Conservation (phyloP, 2,113 vertebrate species). For the Stigmatopora argus region DNA sequence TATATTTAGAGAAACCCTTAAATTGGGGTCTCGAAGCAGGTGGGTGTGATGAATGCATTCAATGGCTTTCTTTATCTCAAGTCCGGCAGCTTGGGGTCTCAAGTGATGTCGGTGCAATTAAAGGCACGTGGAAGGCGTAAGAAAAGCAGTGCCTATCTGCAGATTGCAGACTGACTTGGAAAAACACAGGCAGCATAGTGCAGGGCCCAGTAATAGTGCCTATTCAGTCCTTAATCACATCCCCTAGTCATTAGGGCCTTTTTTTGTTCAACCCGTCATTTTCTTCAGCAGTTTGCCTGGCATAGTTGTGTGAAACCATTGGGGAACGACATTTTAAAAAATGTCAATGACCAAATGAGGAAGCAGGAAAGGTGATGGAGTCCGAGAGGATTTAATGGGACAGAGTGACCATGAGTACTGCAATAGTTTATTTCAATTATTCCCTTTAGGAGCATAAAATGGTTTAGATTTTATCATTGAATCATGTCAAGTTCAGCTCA, state of each 20-base stretch:
- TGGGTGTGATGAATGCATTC: constrained; percentile 56
- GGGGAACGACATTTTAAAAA: constrained; percentile 44
- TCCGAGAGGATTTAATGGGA: constrained; percentile 31
- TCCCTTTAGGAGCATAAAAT: constrained; percentile 15
- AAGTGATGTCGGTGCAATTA: constrained; percentile 57
- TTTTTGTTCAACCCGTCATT: constrained; percentile 55
- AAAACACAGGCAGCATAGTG: constrained; percentile 23
- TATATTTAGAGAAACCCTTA: constrained; percentile 50
- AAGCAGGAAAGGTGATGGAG: constrained; percentile 25
- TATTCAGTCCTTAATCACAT: constrained; percentile 66
- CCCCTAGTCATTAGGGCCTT: constrained; percentile 58
- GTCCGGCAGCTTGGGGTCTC: constrained; percentile 47
- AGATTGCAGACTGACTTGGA: constrained; percentile 47
- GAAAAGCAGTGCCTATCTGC: constrained; percentile 49
- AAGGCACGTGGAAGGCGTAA: constrained; percentile 34
- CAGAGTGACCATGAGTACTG: constrained; percentile 19
- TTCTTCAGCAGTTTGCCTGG: constrained; percentile 33
- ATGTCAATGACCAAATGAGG: constrained; percentile 31
- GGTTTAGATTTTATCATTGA: constrained; percentile 17
- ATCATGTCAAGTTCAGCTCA: constrained; percentile 13
- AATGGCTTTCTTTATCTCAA: constrained; percentile 54
- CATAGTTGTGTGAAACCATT: constrained; percentile 33
- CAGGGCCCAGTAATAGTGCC: constrained; percentile 39
- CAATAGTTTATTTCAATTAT: constrained; percentile 19
- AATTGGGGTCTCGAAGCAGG: constrained; percentile 51